Conservation (phyloP, 1,140 invertebrate species). For the Drosophila parvula region DNA sequence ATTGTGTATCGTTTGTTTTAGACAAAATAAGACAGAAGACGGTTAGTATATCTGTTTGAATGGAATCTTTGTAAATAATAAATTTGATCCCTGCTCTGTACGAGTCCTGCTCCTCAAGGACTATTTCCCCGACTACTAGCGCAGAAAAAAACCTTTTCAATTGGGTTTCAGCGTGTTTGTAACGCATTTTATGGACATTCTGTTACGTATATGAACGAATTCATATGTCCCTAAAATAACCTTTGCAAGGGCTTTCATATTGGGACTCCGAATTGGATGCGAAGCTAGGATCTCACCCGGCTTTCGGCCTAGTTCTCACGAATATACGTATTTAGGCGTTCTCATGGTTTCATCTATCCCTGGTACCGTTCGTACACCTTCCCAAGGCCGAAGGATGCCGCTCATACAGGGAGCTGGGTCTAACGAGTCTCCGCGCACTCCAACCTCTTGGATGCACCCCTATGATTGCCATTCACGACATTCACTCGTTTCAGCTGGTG, state of each 20-base stretch:
- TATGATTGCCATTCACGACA: constrained; percentile 5
- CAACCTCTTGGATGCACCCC: background rate
- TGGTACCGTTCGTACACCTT: too few relatives aligned
- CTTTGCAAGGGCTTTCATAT: background rate
- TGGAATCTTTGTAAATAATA: background rate
- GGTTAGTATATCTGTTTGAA: background rate
- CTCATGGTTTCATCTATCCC: background rate
- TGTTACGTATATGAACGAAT: background rate
- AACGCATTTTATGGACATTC: constrained; percentile 1
- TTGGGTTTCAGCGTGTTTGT: background rate
- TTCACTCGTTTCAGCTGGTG: constrained; percentile 2
- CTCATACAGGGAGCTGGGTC: too few relatives aligned
- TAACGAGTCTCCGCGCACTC: background rate
- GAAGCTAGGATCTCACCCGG: background rate
- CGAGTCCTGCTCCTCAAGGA: background rate
- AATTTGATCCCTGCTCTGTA: too few relatives aligned
- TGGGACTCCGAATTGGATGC: background rate
- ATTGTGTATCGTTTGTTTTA: too few relatives aligned
- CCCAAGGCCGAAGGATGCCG: constrained; percentile 25
- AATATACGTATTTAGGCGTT: background rate
- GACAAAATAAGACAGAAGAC: too few relatives aligned
- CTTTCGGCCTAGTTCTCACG: constrained; percentile 22
- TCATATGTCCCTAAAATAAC: background rate
- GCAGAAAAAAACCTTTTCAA: background rate
- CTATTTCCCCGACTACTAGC: background rate